A percentile compares a stretch with the other conserved stretches of the same genome.
phyloP scores from a whole-genome alignment of 2,113 vertebrate species.

The Panthera leo region DNA sequence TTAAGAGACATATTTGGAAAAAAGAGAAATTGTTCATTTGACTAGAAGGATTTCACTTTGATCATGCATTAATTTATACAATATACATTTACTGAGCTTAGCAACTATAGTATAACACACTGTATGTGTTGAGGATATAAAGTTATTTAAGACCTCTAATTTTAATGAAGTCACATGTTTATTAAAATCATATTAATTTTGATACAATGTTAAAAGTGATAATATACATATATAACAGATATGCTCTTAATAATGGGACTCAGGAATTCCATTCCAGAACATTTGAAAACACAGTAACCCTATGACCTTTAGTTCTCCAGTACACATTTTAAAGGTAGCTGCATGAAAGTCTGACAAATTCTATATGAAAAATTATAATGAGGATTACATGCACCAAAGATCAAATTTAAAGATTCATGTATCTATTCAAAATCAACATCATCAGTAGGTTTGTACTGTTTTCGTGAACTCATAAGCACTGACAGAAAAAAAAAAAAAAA shows the following conservation, averaged over 20 bases:
- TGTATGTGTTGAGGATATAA: neutral
- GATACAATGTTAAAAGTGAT: neutral
- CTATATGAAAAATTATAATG: neutral
- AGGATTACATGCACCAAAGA: neutral
- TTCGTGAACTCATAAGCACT: neutral
- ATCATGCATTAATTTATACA: neutral
- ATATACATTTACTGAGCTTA: neutral
- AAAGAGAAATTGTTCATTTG: conserved; percentile 7
- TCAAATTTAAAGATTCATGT: neutral
- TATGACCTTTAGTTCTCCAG: neutral
- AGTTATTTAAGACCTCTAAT: neutral
- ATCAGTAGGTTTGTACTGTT: neutral
- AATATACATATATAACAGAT: neutral
- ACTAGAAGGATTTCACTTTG: neutral
- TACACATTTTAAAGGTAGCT: neutral
- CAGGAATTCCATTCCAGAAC: neutral
- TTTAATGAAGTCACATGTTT: neutral
- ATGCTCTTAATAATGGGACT: neutral
- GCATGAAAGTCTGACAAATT: neutral
- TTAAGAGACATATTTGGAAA: neutral
- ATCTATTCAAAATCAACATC: neutral
- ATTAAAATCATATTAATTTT: conserved; percentile 17
- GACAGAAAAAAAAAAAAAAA: neutral
- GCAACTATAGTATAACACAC: neutral
- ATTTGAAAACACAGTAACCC: neutral